Percentiles rank a stretch among this genome's conserved stretches.
Conservation (phyloP, 2,113 vertebrate genomes). For the Micronycteris hirsuta region DNA sequence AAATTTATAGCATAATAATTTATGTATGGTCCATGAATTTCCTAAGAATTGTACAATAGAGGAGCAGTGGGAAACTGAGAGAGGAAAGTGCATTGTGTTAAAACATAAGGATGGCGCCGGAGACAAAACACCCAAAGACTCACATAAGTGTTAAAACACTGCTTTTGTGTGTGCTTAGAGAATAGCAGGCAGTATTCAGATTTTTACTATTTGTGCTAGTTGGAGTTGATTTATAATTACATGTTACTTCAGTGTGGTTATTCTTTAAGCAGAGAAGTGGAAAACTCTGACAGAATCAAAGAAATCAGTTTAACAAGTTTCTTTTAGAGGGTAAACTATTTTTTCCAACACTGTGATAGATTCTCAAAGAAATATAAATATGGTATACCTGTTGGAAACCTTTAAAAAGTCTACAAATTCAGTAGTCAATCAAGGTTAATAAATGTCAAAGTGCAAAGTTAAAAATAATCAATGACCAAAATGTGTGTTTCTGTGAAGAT, state of each 20-base stretch:
- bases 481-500: neutral
- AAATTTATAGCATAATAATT: neutral
- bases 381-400: neutral
- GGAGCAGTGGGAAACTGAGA: neutral
- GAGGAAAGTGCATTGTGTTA: neutral
- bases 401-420: neutral
- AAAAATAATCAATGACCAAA: neutral
- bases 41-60: neutral
- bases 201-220: slow-evolving; percentile 49
- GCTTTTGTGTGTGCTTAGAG: slow-evolving; percentile 34
- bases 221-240: slow-evolving; percentile 51
- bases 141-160: neutral
- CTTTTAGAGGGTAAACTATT: neutral
- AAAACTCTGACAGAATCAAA: slow-evolving; percentile 21
- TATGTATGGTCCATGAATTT: neutral
- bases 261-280: neutral
- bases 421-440: neutral
- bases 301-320: slow-evolving; percentile 6
- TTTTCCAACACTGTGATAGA: neutral
- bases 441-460: neutral
- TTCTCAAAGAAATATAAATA: neutral
- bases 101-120: slow-evolving; percentile 12
- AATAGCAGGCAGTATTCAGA: neutral
- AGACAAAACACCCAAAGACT: slow-evolving; percentile 32
- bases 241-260: neutral